phyloP scores from a whole-genome alignment of 2,113 vertebrate species.

The Dolichallabes microphthalmus region DNA sequence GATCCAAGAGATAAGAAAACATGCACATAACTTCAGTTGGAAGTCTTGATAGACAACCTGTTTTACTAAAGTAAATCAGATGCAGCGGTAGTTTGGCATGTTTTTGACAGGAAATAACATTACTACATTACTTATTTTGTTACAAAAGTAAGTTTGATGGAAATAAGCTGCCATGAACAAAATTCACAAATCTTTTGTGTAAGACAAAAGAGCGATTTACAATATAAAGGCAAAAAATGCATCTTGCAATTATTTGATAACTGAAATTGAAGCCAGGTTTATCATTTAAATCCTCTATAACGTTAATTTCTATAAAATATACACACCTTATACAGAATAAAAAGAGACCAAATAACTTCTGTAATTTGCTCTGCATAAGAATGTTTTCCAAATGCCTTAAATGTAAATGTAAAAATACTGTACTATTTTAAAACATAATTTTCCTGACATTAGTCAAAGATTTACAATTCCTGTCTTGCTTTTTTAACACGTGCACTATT shows the following conservation, averaged over 20 bases:
- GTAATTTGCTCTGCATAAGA: too few species aligned
- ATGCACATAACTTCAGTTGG: background rate
- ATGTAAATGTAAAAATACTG: too few species aligned
- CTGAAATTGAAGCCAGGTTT: background rate
- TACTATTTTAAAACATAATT: too few species aligned
- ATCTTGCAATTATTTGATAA: too few species aligned
- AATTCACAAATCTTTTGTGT: background rate
- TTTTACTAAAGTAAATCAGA: background rate
- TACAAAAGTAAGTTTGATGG: background rate
- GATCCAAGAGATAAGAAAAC: background rate
- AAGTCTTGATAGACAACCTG: background rate
- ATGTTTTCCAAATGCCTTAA: too few species aligned
- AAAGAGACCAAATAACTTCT: background rate
- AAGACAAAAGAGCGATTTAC: background rate
- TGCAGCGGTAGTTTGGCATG: background rate
- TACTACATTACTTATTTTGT: constrained; percentile 2
- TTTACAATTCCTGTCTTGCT: background rate
- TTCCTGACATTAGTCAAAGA: too few species aligned
- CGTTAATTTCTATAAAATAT: background rate
- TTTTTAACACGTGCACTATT: background rate
- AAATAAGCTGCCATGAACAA: background rate
- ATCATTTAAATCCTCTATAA: background rate
- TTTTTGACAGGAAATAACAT: background rate
- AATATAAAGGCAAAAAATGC: background rate
- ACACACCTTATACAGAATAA: too few species aligned